A percentile compares a stretch with the other conserved stretches of the same genome.
Evolutionary conservation across 2,888 invertebrate species (phyloP).

Genomic region (Eupithecia dodoneata): DNA sequence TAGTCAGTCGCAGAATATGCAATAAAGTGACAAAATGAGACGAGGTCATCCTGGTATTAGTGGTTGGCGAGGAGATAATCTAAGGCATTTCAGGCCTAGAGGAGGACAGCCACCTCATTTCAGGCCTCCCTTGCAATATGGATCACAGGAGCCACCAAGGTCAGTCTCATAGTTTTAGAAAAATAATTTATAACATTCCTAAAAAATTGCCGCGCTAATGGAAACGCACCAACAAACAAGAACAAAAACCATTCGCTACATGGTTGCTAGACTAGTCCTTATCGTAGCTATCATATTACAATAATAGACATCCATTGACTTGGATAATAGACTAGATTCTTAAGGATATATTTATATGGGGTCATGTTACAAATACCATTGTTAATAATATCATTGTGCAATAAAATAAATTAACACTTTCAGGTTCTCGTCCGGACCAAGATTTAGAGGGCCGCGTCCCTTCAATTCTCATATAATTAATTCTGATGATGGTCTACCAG

Average conservation of each 20-base stretch:
- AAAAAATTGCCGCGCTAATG: constrained; percentile 53
- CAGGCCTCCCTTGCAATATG: constrained; percentile 61
- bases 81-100: constrained; percentile 73
- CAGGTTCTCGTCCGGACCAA: constrained; percentile 66
- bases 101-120: constrained; percentile 64
- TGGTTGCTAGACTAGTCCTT: background rate
- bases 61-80: constrained; percentile 77
- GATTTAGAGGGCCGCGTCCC: constrained; percentile 52
- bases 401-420: constrained; percentile 38
- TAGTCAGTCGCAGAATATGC: constrained; percentile 54
- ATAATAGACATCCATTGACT: background rate
- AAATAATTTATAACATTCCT: constrained; percentile 45
- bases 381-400: background rate
- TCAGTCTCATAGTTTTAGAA: constrained; percentile 42
- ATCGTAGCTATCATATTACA: background rate
- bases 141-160: constrained; percentile 61
- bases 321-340: background rate
- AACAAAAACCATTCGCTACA: background rate
- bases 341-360: background rate
- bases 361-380: background rate
- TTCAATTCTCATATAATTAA: constrained; percentile 50
- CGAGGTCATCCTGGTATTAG: constrained; percentile 77
- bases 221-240: background rate
- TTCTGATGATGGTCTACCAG: constrained; percentile 49
- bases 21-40: constrained; percentile 70